Conservation (phyloP, 2,797 vertebrate genomes). For the Enteromius trimaculatus region DNA sequence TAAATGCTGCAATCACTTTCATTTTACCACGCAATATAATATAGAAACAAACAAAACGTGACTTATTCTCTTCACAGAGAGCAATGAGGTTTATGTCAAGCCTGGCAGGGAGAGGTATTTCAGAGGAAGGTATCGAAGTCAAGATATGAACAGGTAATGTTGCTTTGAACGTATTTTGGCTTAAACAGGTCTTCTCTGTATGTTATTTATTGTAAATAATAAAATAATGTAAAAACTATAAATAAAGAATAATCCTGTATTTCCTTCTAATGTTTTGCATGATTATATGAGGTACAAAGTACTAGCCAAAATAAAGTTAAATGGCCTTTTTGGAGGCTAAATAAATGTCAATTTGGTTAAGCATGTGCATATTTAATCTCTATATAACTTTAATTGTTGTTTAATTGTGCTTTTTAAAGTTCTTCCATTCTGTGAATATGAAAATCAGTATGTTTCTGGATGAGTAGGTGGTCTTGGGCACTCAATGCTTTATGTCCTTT, state of each 20-base stretch:
- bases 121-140: background rate
- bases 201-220: background rate
- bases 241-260: background rate
- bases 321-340: background rate
- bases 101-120: background rate
- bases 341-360: background rate
- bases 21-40: background rate
- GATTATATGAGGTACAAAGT: background rate
- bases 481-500: background rate
- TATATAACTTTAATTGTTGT: background rate
- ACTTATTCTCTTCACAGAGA: background rate
- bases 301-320: background rate
- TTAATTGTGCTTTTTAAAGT: background rate
- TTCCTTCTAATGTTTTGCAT: background rate
- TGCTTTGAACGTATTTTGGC: background rate
- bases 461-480: background rate
- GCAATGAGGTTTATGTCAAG: background rate
- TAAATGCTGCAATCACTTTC: background rate
- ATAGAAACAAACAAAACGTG: background rate
- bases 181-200: background rate
- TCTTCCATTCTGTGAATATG: background rate
- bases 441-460: background rate
- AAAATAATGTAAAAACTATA: background rate
- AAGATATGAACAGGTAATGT: conserved; percentile 37
- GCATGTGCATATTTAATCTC: background rate